Percentiles rank a stretch among this genome's conserved stretches.
Conservation (phyloP, 2,888 invertebrate species). For the Caenorhabditis wallacei region DNA sequence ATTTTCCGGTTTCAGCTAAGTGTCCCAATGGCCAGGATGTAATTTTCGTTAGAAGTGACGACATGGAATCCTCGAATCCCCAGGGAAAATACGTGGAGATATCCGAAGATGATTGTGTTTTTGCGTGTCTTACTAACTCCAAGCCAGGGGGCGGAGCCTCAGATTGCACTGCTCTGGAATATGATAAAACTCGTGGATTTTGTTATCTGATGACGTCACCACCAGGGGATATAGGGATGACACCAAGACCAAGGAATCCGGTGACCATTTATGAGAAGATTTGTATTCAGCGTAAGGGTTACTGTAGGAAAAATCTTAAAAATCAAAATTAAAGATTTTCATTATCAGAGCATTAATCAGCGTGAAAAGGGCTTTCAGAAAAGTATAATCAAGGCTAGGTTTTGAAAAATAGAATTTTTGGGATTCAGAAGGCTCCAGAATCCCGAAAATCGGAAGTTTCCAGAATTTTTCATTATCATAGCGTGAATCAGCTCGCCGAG, state of each 20-base stretch:
- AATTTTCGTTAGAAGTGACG: slow-evolving; percentile 57
- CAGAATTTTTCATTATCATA: too few species aligned
- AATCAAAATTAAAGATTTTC: too few species aligned
- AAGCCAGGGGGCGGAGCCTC: slow-evolving; percentile 47
- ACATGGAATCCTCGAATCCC: slow-evolving; percentile 29
- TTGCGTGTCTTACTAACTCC: slow-evolving; percentile 62
- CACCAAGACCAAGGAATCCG: slow-evolving; percentile 57
- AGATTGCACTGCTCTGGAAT: slow-evolving; percentile 53
- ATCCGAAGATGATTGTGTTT: slow-evolving; percentile 66
- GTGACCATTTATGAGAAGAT: slow-evolving; percentile 65
- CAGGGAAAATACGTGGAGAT: slow-evolving; percentile 44
- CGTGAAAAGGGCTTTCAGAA: too few species aligned
- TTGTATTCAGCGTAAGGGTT: slow-evolving; percentile 51
- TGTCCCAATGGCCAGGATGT: slow-evolving; percentile 44
- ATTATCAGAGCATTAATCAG: too few species aligned
- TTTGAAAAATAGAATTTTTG: too few species aligned
- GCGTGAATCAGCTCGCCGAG: not conserved
- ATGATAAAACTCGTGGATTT: slow-evolving; percentile 56
- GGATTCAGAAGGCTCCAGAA: too few species aligned
- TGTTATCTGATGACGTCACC: slow-evolving; percentile 51
- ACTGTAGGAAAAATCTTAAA: not conserved
- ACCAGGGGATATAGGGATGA: slow-evolving; percentile 49
- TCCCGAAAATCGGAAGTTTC: too few species aligned
- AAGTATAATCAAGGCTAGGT: too few species aligned
- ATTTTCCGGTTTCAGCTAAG: slow-evolving; percentile 30